Base-by-base conservation (phyloP, 2,797 vertebrate species). In the Falco concolor region DNA sequence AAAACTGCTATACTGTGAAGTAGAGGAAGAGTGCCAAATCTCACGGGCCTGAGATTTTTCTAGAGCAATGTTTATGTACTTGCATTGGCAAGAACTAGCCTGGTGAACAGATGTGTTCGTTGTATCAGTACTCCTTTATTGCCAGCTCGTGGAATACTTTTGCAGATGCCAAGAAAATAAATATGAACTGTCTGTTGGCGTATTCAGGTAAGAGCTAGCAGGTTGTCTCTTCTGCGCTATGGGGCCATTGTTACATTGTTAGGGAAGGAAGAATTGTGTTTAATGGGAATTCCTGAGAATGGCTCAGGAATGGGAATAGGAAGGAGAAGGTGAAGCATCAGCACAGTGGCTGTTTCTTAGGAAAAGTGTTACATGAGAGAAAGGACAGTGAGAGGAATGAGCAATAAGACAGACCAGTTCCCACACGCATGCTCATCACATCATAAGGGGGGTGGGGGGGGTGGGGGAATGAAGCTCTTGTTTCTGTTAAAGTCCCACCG, bases 151-250 rank as follows among this genome's bases (percentile, higher is more conserved):
- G 19, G 79, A 84, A 84, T 83, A 16, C 60, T 85, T 85, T 30
- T 84, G 72, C 61, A 92, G 93, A 68, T 59, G 88, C 72, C 91
- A 92, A 82, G 87, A 56, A 94, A 94, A 85, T 59, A 80, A 92
- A 87, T 73, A 68, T 6, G 63, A 93, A 12, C 59, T 89, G 47
- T 47, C 64, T 75, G 72, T 13, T 65, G 80, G 70, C 69, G 50
- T 45, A 27, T 30, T 77, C 85, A 95, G 84, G 90, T 91, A 44
- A 40, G 76, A 92, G 38, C 38, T 52, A 75, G 78, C 61, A 91
- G 65, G 9, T 45, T 32, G 18, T n/a, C n/a, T 65, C 42, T 19
- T 56, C 44, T 56, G 50, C 21, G 24, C 83, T 79, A 2, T 32
- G 36, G 28, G n/a, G 89, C 22, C 42, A 14, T 20, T 80, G 79